Evolutionary conservation across 2,797 vertebrate species (phyloP).

Genomic region (Anguilla marmorata): DNA sequence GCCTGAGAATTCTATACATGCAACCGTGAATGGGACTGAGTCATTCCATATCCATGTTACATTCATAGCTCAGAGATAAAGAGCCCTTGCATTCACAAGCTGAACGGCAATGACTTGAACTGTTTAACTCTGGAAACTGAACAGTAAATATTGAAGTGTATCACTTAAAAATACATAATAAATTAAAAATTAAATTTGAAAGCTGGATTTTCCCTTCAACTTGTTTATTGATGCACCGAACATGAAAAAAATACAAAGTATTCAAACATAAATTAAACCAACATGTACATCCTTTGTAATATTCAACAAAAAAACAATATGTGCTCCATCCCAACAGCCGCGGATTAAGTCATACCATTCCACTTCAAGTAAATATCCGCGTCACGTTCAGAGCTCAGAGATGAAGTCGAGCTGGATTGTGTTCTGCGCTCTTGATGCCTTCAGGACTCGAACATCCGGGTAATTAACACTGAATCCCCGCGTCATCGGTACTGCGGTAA

Average conservation of each 20-base stretch:
- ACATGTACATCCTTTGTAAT: conserved; percentile 87
- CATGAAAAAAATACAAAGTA: conserved; percentile 97
- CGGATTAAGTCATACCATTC: conserved; percentile 84
- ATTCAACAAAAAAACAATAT: conserved; percentile 67
- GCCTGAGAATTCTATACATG: too few relatives aligned
- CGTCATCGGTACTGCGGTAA: background rate
- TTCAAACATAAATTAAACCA: conserved; percentile 88
- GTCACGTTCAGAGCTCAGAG: conserved; percentile 81
- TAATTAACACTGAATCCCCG: conserved; percentile 57
- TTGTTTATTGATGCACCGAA: conserved; percentile 99
- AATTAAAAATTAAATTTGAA: conserved; percentile 50
- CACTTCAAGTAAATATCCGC: conserved; percentile 85
- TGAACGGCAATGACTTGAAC: background rate
- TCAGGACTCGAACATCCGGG: conserved; percentile 53
- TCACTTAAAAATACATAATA: background rate
- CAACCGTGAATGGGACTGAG: too few relatives aligned
- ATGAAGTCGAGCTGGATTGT: conserved; percentile 80
- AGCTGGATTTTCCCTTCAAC: conserved; percentile 87
- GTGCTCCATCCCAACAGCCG: conserved; percentile 82
- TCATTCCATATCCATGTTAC: too few relatives aligned
- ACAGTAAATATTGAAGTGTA: background rate
- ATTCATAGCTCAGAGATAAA: too few relatives aligned
- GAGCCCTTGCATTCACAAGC: background rate
- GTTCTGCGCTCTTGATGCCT: conserved; percentile 74
- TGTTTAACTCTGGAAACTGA: background rate